Evolutionary conservation across 2,113 vertebrate genomes (phyloP).

Genomic region (Mungos mungo): DNA sequence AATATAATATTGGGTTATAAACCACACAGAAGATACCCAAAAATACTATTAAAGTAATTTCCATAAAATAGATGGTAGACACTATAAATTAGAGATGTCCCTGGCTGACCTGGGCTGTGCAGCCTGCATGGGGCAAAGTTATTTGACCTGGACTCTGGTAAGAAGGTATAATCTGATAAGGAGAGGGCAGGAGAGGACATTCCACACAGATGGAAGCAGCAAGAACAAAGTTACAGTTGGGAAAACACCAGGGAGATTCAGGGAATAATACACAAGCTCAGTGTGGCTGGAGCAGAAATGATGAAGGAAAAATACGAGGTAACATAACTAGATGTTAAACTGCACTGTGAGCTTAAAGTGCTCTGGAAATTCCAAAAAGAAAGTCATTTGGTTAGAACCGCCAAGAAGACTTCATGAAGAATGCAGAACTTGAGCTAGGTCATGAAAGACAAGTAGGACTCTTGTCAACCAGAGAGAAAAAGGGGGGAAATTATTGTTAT

Average conservation of each 20-base stretch:
- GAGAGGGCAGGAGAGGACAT: not conserved
- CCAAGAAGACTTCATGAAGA: slow-evolving; percentile 57
- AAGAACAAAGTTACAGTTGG: not conserved
- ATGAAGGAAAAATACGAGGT: slow-evolving; percentile 26
- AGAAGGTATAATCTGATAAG: not conserved
- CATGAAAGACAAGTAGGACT: slow-evolving; percentile 20
- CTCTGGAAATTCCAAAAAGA: slow-evolving; percentile 43
- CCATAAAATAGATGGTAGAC: not conserved
- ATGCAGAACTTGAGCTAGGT: slow-evolving; percentile 47
- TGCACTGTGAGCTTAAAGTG: not conserved
- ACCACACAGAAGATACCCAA: not conserved
- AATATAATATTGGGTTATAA: not conserved
- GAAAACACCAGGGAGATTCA: not conserved
- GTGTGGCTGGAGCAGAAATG: not conserved
- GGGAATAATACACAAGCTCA: not conserved
- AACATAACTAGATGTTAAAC: not conserved
- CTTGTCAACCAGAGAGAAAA: slow-evolving; percentile 35
- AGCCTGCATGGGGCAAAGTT: not conserved
- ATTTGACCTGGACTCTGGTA: not conserved
- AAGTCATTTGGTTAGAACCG: slow-evolving; percentile 43
- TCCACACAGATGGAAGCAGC: not conserved
- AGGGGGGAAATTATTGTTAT: not conserved
- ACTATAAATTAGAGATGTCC: not conserved
- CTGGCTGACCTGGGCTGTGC: not conserved
- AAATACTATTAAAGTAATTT: slow-evolving; percentile 5